Evolutionary conservation across 2,888 invertebrate genomes (phyloP).

Genomic region (Dysmachus trigonus): DNA sequence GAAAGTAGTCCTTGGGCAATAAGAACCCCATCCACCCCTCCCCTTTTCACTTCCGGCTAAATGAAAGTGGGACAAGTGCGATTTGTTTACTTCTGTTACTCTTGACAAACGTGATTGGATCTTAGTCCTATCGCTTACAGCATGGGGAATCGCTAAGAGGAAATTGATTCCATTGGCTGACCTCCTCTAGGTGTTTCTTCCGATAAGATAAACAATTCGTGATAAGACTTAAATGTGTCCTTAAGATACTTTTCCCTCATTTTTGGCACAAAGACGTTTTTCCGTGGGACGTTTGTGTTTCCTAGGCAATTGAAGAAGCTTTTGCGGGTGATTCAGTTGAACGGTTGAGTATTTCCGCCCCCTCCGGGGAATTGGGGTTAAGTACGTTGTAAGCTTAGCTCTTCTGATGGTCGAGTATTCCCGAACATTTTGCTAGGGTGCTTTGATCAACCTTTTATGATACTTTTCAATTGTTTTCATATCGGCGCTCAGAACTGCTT

Average conservation of each 20-base stretch:
- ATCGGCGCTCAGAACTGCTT: neutral
- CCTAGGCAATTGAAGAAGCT: neutral
- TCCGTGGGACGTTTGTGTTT: neutral
- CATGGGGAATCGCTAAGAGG: neutral
- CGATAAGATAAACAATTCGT: constrained; percentile 2
- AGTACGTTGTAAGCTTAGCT: neutral
- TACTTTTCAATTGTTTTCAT: neutral
- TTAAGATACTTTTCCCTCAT: neutral
- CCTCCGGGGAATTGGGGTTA: neutral
- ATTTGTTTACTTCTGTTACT: neutral
- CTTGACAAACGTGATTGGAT: neutral
- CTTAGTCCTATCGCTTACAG: neutral
- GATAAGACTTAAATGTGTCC: constrained; percentile 13
- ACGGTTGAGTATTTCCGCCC: neutral
- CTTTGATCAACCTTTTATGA: neutral
- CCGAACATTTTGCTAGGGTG: neutral
- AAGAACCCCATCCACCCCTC: neutral
- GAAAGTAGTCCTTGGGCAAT: neutral
- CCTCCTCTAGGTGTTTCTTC: neutral
- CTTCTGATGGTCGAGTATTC: neutral
- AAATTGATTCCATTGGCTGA: neutral
- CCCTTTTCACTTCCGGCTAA: neutral
- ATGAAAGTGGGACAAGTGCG: neutral
- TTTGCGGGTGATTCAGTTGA: neutral
- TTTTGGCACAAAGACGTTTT: neutral